phyloP scores from a whole-genome alignment of 2,888 invertebrate genomes.

The Drosophila kambysellisi region DNA sequence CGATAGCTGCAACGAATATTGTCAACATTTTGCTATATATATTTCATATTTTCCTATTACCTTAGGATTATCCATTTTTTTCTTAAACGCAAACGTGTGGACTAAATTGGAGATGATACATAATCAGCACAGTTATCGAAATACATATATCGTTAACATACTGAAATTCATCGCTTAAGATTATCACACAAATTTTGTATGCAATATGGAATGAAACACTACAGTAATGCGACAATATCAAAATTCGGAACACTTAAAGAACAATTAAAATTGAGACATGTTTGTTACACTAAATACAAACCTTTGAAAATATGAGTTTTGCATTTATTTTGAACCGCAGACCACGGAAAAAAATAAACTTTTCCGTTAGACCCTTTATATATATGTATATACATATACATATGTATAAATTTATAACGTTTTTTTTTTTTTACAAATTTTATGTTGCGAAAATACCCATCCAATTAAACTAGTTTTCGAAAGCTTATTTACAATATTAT shows the following conservation, averaged over 20 bases:
- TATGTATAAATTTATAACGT: too few species aligned
- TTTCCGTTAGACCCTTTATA: neutral
- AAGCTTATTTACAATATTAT: too few species aligned
- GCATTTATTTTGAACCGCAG: neutral
- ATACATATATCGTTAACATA: neutral
- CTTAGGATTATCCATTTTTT: slow-evolving; percentile 56
- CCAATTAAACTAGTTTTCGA: neutral
- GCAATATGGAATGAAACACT: neutral
- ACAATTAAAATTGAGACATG: too few species aligned
- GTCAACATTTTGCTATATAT: slow-evolving; percentile 1
- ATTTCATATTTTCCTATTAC: slow-evolving; percentile 17
- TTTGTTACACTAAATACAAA: neutral
- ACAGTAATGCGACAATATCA: neutral
- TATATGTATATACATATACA: neutral
- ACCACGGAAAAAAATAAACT: neutral
- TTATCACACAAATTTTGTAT: neutral
- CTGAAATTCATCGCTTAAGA: neutral
- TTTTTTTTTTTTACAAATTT: too few species aligned
- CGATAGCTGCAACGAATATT: slow-evolving; percentile 79
- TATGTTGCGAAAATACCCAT: neutral
- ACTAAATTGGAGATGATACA: slow-evolving; percentile 10
- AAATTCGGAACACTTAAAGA: neutral
- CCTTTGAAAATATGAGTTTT: neutral
- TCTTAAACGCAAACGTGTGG: slow-evolving; percentile 47
- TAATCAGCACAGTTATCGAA: neutral